Percentiles rank a stretch among this genome's conserved stretches.
phyloP scores from a whole-genome alignment of 2,113 vertebrate genomes.

The Heptranchias perlo region DNA sequence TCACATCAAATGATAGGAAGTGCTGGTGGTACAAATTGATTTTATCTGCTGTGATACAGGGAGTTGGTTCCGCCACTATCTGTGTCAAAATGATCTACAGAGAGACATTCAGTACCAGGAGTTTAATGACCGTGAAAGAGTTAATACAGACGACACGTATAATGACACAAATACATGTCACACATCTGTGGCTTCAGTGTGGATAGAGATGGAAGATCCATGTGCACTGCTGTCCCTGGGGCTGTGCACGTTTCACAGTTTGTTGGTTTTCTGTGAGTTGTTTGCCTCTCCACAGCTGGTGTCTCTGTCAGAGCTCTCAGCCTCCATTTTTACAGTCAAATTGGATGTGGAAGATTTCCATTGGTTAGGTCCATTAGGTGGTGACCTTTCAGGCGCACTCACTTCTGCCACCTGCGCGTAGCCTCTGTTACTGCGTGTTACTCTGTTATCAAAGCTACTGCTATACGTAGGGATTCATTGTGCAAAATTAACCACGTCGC shows the following conservation, averaged over 20 bases:
- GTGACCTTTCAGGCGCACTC: background rate
- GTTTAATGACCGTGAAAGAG: constrained; percentile 34
- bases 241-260: constrained; percentile 24
- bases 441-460: background rate
- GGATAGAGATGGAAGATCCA: constrained; percentile 23
- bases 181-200: constrained; percentile 32
- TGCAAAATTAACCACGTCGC: background rate
- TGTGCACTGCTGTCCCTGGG: constrained; percentile 18
- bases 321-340: background rate
- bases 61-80: background rate
- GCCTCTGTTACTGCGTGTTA: background rate
- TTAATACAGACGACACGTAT: constrained; percentile 22
- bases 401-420: background rate
- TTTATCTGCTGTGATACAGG: background rate
- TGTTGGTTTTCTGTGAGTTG: constrained; percentile 5
- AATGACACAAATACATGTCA: constrained; percentile 36
- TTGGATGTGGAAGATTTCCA: constrained; percentile 31
- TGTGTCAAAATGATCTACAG: constrained; percentile 19
- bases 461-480: background rate
- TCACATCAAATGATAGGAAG: background rate
- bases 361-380: background rate
- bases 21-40: background rate
- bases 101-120: background rate
- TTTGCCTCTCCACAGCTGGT: constrained; percentile 29
- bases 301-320: background rate